Base-by-base conservation (phyloP, 2,113 vertebrate species). In the Amia ocellicauda region DNA sequence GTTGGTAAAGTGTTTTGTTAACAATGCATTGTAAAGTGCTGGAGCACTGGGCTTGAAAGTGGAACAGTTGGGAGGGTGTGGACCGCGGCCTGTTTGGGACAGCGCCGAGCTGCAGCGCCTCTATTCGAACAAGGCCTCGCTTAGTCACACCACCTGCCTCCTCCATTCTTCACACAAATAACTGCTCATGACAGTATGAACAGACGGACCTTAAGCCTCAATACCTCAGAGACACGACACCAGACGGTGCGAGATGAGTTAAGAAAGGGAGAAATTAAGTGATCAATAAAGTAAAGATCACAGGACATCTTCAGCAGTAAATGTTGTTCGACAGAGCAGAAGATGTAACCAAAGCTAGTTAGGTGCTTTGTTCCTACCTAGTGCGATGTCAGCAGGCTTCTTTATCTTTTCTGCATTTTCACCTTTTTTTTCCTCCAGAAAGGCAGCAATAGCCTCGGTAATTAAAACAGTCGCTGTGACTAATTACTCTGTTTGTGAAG, bases 131-230 rank as follows among this genome's bases (percentile, higher is more conserved):
- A 72, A 88, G 90, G 89, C 88, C 84, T 87, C 82, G 88, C 93
- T 97, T 92, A 95, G 94, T 94, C 93, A 96, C 94, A 97, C 95
- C 96, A 99, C 94, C 96, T 98, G 96, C 96, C 92, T 90, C 87
- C 89, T 82, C 89, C 90, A 92, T 95, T 95, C 92, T 94, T 91
- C 81, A 89, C 80, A 74, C 78, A 82, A 84, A 82, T 88, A 90
- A 86, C 87, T 83, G 83, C 81, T 85, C 86, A 77, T 88, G 91
- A 91, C 91, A 91, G 81, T 82, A 80, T 85, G 76, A 92, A 90
- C 93, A 94, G 92, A 94, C 91, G 88, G 92, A 82, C 80, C 81
- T 73, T 83, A 64, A 74, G 78, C 73, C 75, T 85, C 88, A 85
- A 82, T 81, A 80, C 84, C 71, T 78, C 79, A 68, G 80, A 85